phyloP scores from a whole-genome alignment of 2,113 vertebrate genomes.

The Abramis brama region DNA sequence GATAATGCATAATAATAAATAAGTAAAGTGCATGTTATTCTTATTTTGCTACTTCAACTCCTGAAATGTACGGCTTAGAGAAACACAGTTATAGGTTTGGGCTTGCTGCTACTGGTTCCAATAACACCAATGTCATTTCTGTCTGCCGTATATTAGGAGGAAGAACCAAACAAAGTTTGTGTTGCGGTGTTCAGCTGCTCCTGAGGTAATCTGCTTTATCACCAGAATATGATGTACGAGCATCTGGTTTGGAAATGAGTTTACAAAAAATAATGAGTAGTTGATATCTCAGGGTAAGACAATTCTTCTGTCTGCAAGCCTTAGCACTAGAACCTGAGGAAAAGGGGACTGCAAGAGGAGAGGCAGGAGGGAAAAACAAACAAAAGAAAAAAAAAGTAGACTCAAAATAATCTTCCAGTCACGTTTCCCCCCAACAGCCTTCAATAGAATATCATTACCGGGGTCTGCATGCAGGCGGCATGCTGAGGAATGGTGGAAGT shows the following conservation, averaged over 20 bases:
- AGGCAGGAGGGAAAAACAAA: background rate
- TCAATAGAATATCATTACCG: constrained; percentile 14
- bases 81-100: background rate
- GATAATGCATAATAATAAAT: background rate
- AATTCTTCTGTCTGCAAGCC: constrained; percentile 72
- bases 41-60: background rate
- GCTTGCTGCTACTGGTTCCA: constrained; percentile 25
- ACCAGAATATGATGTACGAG: constrained; percentile 76
- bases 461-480: background rate
- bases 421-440: background rate
- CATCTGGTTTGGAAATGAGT: constrained; percentile 79
- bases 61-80: background rate
- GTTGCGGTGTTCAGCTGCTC: constrained; percentile 69
- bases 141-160: constrained; percentile 40
- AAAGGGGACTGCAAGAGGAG: background rate
- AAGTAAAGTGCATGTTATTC: background rate
- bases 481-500: constrained; percentile 3
- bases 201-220: constrained; percentile 79
- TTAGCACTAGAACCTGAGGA: background rate
- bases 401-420: constrained; percentile 1
- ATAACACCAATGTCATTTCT: constrained; percentile 37
- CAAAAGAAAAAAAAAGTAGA: background rate
- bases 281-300: constrained; percentile 78
- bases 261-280: constrained; percentile 74
- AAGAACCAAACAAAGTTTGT: constrained; percentile 73